Base-by-base conservation (phyloP, 1,140 invertebrate species). In the Popillia japonica region DNA sequence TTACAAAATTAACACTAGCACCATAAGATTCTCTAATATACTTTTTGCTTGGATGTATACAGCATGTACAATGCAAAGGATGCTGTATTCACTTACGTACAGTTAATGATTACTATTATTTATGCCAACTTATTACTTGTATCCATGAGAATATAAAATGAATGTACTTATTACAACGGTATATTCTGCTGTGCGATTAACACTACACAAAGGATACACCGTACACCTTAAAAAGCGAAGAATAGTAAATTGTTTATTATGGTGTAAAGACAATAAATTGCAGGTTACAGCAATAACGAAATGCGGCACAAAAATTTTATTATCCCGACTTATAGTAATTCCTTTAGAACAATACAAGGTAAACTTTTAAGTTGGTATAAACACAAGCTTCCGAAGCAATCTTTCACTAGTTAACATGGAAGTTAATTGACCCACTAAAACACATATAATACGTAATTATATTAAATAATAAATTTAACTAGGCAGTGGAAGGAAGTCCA, bases 351-450 rank as follows among this genome's bases (percentile, higher is more conserved):
- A 34, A 34, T 34, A 34, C 27, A 34, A 2, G 4, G 27, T 34
- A 34, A 34, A 34, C 27, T 34, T 34, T 4, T 34, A 34, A 34
- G n/a, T n/a, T n/a, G n/a, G n/a, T n/a, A n/a, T n/a, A n/a, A n/a
- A n/a, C n/a, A n/a, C n/a, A n/a, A 34, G 27, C 4, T 34, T 34
- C 4, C 4, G 2, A 34, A 34, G 4, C 27, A 34, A 4, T 34
- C 4, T 34, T 34, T 34, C 27, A 34, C 7, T 68, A 22, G 11
- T 14, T 14, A 27, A 68, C 3, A 68, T 68, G 9, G 22, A 23
- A 68, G 22, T 68, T 68, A 68, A 22, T 27, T 68, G 61, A 68
- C 61, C 61, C 11, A 68, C 22, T 68, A 68, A 68, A 27, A 68
- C 14, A 68, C 22, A 68, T 68, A 68, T 55, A 14, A 17, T 23